Base-by-base conservation (phyloP, 2,113 vertebrate genomes). In the Vulpes vulpes region DNA sequence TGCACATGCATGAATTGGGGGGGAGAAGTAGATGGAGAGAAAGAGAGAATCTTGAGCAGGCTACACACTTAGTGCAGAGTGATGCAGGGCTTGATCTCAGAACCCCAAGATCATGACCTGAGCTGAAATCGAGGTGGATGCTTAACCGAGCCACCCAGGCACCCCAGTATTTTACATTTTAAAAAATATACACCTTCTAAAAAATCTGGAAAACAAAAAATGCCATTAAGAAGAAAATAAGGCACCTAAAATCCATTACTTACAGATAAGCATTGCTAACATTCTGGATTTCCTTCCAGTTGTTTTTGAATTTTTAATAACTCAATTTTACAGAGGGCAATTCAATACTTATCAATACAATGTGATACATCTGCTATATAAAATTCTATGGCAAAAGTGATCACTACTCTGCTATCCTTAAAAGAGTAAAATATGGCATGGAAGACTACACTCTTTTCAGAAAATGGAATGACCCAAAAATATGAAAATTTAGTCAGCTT, bases 361-460 rank as follows among this genome's bases (percentile, higher is more conserved):
- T 53, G 43, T 38, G 23, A 95, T 73, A 5, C 32, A 79, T 80
- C 11, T 91, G 43, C 30, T 19, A 30, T 89, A 88, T 84, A 67
- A 96, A 95, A 65, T 32, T 64, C 89, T 89, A 79, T 35, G 62
- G 38, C 57, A 91, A 94, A 84, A 89, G 7, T 89, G 73, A 82
- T 65, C 85, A 91, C 11, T 82, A 87, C 49, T 91, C 76, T 79
- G 91, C 62, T 83, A 38, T 27, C 20, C 69, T 87, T 85, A 57
- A 73, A 76, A 96, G 57, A 91, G 53, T 89, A 92, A 94, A 19
- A 90, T 32, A 51, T n/a, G 27, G 74, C 65, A 90, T 5, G 32
- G 80, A 86, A 88, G 43, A 88, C 0, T 65, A 57, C 23, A 71
- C 5, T 71, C 59, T 30, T 93, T 30, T 96, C 74, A 95, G 62